Evolutionary conservation across 1,140 invertebrate species (phyloP), one percentile per base, ranked within the genome.

Genomic region (Neodiprion lecontei): DNA sequence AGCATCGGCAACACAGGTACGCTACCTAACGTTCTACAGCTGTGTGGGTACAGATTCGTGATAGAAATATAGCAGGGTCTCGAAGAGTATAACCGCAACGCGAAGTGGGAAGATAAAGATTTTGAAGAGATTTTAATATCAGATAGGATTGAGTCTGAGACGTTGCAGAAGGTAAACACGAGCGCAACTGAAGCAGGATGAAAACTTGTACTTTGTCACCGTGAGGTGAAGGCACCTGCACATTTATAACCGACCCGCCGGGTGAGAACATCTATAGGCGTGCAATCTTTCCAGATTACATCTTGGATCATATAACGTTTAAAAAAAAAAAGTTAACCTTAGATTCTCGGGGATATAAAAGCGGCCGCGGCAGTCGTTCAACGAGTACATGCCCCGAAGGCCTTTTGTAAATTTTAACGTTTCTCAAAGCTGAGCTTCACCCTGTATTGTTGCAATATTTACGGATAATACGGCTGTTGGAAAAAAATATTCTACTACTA

Each of bases 81-180:
- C 28, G 28, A 40, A 40, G 28, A 40, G 28, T 40, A 40, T 40
- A 17, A 61, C 53, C 53, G 53, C 11, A 61, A 61, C 53, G n/a
- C n/a, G 53, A 17, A 61, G 7, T 17, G 53, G 53, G 5, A 61
- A 61, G 53, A 61, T 61, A 61, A 61, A 61, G 53, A 61, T 61
- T 61, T 61, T 61, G 11, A 61, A 61, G 7, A 61, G 53, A 61
- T 61, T 40, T 61, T 61, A 61, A 61, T 61, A 61, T 17, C 53
- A 61, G 53, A 61, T 61, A 61, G 53, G 53, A 61, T 61, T 61
- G 53, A 61, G 53, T 61, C 53, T 61, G 53, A 40, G 28, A 61
- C 53, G 9, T 17, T 17, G 53, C 11, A 2, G 28, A 40, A 40
- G n/a, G 53, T 61, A 61, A 61, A 61, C 53, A 40, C 28, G 1